Base-by-base conservation (phyloP, 2,888 invertebrate species). In the Apomyelois bistriatella region DNA sequence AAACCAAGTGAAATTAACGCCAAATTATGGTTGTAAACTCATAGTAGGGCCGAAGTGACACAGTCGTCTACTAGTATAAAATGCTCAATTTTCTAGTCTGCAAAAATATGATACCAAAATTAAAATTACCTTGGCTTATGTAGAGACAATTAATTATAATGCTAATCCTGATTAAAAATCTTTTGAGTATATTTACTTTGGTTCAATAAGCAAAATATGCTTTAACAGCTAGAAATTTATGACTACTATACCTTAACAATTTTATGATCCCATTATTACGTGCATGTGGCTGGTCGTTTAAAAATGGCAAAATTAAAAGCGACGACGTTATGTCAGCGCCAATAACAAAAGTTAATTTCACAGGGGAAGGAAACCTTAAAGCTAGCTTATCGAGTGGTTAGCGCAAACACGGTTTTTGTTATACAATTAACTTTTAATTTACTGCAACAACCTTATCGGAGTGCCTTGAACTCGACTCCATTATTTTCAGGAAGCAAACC, bases 341-440 rank as follows among this genome's bases (percentile, higher is more conserved):
- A 58, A 59, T 58, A 64, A 65, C 61, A 64, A 68, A 72, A 68
- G 65, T 59, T 62, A 65, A 63, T 73, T 71, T 58, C 57, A 58
- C 56, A 51, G 59, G 69, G 67, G 65, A 74, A 73, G 68, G 69
- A 65, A 65, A 60, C 54, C 56, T 66, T 64, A 65, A 65, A 61
- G 52, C 57, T 48, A 54, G 62, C 70, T 78, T 79, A 82, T 79
- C 74, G 68, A 55, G 62, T 62, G 61, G 68, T 72, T 68, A 69
- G 62, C 60, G 68, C 73, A 72, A 76, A 78, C 73, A 72, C 66
- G 63, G 66, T 68, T 66, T 75, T 78, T 78, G 74, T 79, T 74
- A 65, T 68, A 74, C 76, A 75, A 80, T 79, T 79, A 79, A 77
- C 68, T 75, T 79, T 74, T 78, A 76, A 77, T 79, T 75, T 76